Conservation (phyloP, 2,113 vertebrate species). For the Pedionomus torquatus region DNA sequence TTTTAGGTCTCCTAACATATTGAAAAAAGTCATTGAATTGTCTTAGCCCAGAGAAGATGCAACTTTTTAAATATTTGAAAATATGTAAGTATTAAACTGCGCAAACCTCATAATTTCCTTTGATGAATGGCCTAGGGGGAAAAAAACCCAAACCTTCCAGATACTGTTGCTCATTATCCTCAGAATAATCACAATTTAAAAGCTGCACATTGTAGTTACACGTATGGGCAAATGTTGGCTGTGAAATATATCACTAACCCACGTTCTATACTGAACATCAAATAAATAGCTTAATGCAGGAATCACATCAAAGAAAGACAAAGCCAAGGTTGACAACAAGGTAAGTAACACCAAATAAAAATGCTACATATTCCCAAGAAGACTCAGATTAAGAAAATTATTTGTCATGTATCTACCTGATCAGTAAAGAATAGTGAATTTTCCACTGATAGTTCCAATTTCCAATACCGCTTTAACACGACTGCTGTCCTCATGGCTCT, state of each 20-base stretch:
- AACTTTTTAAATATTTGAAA: background rate
- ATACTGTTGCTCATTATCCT: background rate
- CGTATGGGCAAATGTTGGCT: background rate
- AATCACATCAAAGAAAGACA: background rate
- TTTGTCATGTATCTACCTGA: background rate
- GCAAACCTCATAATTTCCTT: background rate
- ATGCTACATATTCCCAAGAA: background rate
- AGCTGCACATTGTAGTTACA: background rate
- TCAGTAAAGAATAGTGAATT: background rate
- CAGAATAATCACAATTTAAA: background rate
- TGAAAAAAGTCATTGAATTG: background rate
- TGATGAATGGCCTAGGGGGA: background rate
- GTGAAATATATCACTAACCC: background rate
- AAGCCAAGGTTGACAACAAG: background rate
- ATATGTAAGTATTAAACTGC: background rate
- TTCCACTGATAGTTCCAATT: background rate
- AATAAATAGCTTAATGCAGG: background rate
- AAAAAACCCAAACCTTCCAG: background rate
- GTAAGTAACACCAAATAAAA: background rate
- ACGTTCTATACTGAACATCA: accelerated
- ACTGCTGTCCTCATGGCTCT: background rate
- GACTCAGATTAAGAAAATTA: background rate
- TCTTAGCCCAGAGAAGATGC: background rate
- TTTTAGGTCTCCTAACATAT: background rate
- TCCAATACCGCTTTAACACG: background rate